Conservation (phyloP, 1,140 invertebrate genomes). For the Brachionus sp. region DNA sequence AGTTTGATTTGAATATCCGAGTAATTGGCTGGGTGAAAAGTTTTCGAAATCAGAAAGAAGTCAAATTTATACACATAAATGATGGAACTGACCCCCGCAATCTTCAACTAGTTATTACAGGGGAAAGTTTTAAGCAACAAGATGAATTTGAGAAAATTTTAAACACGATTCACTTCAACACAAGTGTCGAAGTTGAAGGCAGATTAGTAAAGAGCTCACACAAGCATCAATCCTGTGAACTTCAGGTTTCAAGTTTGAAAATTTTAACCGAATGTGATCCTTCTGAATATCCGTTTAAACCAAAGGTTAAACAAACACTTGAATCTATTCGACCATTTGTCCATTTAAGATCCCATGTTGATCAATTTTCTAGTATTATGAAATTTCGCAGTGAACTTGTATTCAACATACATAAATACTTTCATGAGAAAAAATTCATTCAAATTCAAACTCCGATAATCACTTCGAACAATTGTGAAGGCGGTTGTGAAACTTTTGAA, state of each 20-base stretch:
- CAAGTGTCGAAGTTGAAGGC: conserved; percentile 10
- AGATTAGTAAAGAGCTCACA: conserved; percentile 26
- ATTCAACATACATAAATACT: conserved; percentile 6
- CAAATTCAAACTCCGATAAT: conserved; percentile 43
- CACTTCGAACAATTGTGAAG: conserved; percentile 46
- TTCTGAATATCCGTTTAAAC: conserved; percentile 34
- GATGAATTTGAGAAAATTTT: neutral
- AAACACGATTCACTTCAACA: conserved; percentile 5
- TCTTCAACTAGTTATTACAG: neutral
- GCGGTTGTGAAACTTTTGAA: conserved; percentile 43
- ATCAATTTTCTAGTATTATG: neutral
- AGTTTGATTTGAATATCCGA: neutral
- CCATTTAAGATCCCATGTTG: conserved; percentile 1
- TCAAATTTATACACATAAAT: conserved; percentile 37
- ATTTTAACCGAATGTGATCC: neutral
- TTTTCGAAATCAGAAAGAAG: conserved; percentile 12
- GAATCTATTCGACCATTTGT: neutral
- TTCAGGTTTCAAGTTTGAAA: neutral
- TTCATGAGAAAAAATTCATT: neutral
- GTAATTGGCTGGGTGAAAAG: conserved; percentile 26
- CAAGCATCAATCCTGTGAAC: neutral
- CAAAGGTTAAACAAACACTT: neutral
- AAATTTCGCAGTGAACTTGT: conserved; percentile 22
- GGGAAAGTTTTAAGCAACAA: neutral
- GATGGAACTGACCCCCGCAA: conserved; percentile 22